Base-by-base conservation (phyloP, 2,113 vertebrate genomes). In the Mesoclemmys tuberculata region DNA sequence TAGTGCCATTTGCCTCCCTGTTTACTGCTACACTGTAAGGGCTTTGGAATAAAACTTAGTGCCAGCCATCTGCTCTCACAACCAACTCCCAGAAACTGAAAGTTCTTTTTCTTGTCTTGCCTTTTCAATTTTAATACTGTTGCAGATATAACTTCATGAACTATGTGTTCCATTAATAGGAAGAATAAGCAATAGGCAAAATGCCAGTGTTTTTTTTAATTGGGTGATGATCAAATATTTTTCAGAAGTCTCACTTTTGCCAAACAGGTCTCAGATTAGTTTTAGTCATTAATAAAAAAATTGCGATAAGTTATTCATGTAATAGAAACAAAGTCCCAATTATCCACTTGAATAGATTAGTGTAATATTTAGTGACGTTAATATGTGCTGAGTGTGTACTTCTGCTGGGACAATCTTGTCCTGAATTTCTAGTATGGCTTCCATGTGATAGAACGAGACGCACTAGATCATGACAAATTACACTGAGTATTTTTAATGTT, bases 61-160 rank as follows among this genome's bases (percentile, higher is more conserved):
- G 85, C 89, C 84, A 95, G 92, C 91, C 95, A 97, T 87, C 95
- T 98, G 95, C 88, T 96, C 92, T 93, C 94, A 80, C 71, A 92
- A 75, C 91, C 94, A 89, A 88, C 83, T 94, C 85, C 89, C 90
- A 93, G 84, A 82, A 84, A 90, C 51, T 84, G 68, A 93, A 91
- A 95, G 80, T 71, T 85, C 74, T 88, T 80, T 88, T 83, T 68
- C 96, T 97, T 87, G 81, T 91, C 80, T n/a, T 31, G 75, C 68
- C 82, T 90, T 88, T 81, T 58, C 49, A 41, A 44, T 38, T 71
- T 97, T 90, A 51, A 78, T 93, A n/a, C 46, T 38, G 27, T 2
- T 92, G 85, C 52, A 95, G 41, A 54, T 56, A 85, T 2, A 86
- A 54, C 80, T 94, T 84, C 46, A 38, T 5, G 4, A 61, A 89